These are phyloP conservation scores for Sebastes minor DNA, from an alignment of 2,797 vertebrate species.

Conservation along the genomic window DNA sequence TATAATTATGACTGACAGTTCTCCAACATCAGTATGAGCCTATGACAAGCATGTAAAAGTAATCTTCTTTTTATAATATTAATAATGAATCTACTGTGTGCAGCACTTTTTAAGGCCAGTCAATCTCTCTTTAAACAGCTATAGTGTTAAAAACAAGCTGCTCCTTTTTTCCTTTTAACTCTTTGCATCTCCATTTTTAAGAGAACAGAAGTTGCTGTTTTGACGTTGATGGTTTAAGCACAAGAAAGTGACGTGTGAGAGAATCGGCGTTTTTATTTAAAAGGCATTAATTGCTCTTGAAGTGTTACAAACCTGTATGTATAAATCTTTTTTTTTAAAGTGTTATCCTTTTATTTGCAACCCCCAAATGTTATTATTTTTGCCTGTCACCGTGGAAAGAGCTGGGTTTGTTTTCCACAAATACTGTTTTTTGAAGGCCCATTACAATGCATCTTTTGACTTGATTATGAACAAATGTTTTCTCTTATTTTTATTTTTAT, in stretches of 20 bases:
- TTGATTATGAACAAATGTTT: slow-evolving; percentile 50
- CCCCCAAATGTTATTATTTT: neutral
- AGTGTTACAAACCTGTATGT: slow-evolving; percentile 56
- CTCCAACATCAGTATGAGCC: slow-evolving; percentile 27
- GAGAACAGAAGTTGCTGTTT: neutral
- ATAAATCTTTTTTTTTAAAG: slow-evolving; percentile 13
- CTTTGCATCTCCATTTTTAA: neutral
- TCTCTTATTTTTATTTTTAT: slow-evolving; percentile 38
- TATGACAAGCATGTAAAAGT: slow-evolving; percentile 17
- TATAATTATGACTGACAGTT: neutral
- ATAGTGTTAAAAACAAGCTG: slow-evolving; percentile 27
- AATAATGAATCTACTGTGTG: neutral
- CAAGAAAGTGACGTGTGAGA: slow-evolving; percentile 12
- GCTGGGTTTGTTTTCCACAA: slow-evolving; percentile 29
- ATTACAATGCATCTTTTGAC: slow-evolving; percentile 44
- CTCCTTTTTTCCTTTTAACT: slow-evolving; percentile 14
- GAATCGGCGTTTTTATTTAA: slow-evolving; percentile 25
- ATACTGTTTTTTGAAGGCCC: slow-evolving; percentile 32
- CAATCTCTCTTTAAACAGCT: slow-evolving; percentile 32
- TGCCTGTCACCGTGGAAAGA: slow-evolving; percentile 8
- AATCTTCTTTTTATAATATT: slow-evolving; percentile 18
- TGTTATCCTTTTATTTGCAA: slow-evolving; percentile 46
- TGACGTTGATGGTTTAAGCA: slow-evolving; percentile 16
- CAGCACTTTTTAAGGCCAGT: slow-evolving; percentile 63
- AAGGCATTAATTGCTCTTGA: slow-evolving; percentile 48